A percentile compares a stretch with the other conserved stretches of the same genome.
Conservation (phyloP, 2,113 vertebrate species). For the Tympanuchus pallidicinctus region DNA sequence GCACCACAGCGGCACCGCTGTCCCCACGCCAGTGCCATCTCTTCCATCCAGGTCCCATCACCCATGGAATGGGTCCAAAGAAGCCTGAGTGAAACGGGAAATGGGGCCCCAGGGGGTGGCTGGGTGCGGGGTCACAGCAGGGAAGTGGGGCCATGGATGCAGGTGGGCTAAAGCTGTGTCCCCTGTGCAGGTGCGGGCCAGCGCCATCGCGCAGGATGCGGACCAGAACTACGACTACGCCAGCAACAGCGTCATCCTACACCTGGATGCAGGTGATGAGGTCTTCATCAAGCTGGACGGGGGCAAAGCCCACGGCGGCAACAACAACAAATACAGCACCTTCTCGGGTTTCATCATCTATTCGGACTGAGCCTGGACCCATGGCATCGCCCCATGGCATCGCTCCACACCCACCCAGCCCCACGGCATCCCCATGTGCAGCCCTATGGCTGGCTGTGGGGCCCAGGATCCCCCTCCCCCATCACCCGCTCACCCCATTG, state of each 20-base stretch:
- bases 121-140: not conserved
- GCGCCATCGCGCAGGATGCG: constrained; percentile 95
- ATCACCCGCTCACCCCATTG: not conserved
- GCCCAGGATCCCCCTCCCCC: not conserved
- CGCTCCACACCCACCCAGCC: not conserved
- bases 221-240: constrained; percentile 99
- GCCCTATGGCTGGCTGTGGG: not conserved
- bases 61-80: accelerated
- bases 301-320: constrained; percentile 96
- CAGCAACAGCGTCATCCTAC: constrained; percentile 98
- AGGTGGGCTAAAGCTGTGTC: not conserved
- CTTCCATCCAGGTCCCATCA: accelerated
- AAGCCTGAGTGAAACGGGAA: not conserved
- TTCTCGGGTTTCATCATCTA: constrained; percentile 99
- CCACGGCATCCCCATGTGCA: not conserved
- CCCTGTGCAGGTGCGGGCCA: constrained; percentile 90
- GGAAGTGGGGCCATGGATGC: not conserved
- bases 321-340: constrained; percentile 99
- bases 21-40: not conserved
- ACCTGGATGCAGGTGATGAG: constrained; percentile 95
- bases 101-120: not conserved
- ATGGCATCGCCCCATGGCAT: not conserved
- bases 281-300: constrained; percentile 98
- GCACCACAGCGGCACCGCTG: not conserved
- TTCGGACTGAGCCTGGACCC: constrained; percentile 85